Percentiles rank a stretch among this genome's conserved stretches.
These are phyloP conservation scores for cattle (Bos taurus) DNA, from an alignment of 2,113 vertebrate species.

Conservation along the genomic window ARS-UCD2.0 NC_037347.1:2805501-2806000, in stretches of 20 bases:
- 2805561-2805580: neutral
- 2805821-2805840: neutral
- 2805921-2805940: neutral
- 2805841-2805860: neutral
- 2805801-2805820: neutral
- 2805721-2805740: slow-evolving; percentile 15
- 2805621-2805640: neutral
- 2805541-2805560: neutral
- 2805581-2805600: neutral
- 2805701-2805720: neutral
- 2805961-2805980: neutral
- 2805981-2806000: neutral
- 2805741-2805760: neutral
- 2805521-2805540: neutral
- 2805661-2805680: neutral
- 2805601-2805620: neutral
- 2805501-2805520: neutral
- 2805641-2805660: neutral
- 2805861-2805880: neutral
- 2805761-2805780: neutral
- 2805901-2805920: neutral
- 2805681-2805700: neutral
- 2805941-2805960: neutral
- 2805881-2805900: neutral
- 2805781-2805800: neutral